Evolutionary conservation across 2,888 invertebrate genomes (phyloP), one percentile per base, ranked within the genome.

Genomic region (Orthosia incerta): DNA sequence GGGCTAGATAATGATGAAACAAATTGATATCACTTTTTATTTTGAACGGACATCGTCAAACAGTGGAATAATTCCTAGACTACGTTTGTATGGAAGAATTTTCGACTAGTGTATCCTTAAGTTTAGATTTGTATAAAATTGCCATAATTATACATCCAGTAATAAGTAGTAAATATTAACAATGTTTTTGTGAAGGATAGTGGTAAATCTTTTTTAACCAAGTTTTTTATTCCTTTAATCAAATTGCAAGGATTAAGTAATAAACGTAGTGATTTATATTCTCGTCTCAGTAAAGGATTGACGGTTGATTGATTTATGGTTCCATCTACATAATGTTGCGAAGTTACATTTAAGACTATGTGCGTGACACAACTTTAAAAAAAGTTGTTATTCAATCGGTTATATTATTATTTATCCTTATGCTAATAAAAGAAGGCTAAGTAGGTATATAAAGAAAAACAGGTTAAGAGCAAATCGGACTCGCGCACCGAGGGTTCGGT

Each of bases 221-320:
- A 26, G 16, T 46, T 20, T 46, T 65, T 55, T 51, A 71, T 71
- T 63, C 0, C 9, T 48, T 61, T n/a, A 31, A 26, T 31, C 3
- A 56, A 50, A 74, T 45, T 4, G 3, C 2, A 75, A 39, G 56
- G 46, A 75, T 75, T 59, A 18, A n/a, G 53, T 50, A 53, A 65
- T 64, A 79, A 53, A 79, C 18, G 15, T 53, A 79, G 31, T 65
- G 50, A 53, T 64, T 56, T 83, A 65, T 65, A 23, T 31, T 5
- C 1, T 62, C 9, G 13, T 18, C 45, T 62, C 26, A 46, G 31
- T 60, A 39, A 56, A 60, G 23, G 31, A 79, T 59, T 66, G 61
- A 62, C 53, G 23, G 3, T 62, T 83, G 72, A 79, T 72, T 56
- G 62, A 83, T 79, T 79, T 62, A 79, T 79, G 46, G 18, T 12